phyloP scores from a whole-genome alignment of 2,113 vertebrate species.

The Corydoras sp. region DNA sequence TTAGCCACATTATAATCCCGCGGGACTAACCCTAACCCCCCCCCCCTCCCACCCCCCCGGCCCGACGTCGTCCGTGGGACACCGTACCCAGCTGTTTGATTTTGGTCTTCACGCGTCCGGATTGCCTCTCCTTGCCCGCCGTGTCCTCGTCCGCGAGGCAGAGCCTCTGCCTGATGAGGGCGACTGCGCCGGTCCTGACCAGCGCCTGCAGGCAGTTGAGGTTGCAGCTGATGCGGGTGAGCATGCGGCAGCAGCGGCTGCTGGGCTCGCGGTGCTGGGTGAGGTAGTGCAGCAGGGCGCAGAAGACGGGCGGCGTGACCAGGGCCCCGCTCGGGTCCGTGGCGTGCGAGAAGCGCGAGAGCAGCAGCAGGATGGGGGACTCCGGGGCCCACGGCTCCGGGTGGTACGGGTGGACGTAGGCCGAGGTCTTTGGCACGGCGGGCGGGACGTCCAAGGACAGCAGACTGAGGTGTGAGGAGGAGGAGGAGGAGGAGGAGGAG shows the following conservation, averaged over 20 bases:
- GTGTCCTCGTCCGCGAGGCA: constrained; percentile 50
- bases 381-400: constrained; percentile 76
- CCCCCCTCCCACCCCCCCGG: background rate
- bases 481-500: constrained; percentile 35
- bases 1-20: too few relatives aligned
- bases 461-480: constrained; percentile 37
- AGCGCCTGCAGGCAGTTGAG: constrained; percentile 80
- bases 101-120: constrained; percentile 57
- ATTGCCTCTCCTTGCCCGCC: constrained; percentile 39
- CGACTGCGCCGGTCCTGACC: constrained; percentile 70
- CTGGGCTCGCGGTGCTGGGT: constrained; percentile 72
- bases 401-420: constrained; percentile 67
- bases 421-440: constrained; percentile 29
- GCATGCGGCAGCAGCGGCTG: constrained; percentile 71
- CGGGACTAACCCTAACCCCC: background rate
- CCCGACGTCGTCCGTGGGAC: too few relatives aligned
- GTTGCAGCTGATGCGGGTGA: constrained; percentile 79
- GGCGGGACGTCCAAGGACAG: constrained; percentile 56
- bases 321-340: constrained; percentile 72
- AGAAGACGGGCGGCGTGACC: constrained; percentile 59
- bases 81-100: constrained; percentile 65
- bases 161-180: constrained; percentile 67
- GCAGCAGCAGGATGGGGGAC: constrained; percentile 75
- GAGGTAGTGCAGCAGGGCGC: constrained; percentile 74
- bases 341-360: constrained; percentile 81